Evolutionary conservation across 1,140 invertebrate genomes (phyloP).

Genomic region (Papilio polyxenes): DNA sequence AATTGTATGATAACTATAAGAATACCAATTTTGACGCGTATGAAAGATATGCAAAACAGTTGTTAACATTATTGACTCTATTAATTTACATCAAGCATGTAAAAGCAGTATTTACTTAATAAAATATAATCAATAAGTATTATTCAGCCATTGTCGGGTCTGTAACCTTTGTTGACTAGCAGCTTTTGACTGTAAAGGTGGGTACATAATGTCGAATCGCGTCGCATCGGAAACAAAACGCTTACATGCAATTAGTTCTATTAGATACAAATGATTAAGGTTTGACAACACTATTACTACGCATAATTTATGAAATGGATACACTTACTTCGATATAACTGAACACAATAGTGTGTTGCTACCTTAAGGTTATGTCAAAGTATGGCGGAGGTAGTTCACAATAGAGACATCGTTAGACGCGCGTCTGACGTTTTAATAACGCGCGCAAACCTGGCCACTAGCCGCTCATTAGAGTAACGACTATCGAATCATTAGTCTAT

Average conservation of each 20-base stretch:
- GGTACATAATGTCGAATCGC: background rate
- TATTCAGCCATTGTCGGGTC: background rate
- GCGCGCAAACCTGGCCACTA: background rate
- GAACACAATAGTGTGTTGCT: background rate
- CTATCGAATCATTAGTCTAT: slow-evolving; percentile 31
- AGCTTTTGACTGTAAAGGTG: slow-evolving; percentile 17
- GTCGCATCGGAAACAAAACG: background rate
- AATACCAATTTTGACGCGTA: slow-evolving; percentile 9
- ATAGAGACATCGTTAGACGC: slow-evolving; percentile 29
- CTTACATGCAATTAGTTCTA: background rate
- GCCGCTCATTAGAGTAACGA: slow-evolving; percentile 16
- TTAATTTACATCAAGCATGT: slow-evolving; percentile 13
- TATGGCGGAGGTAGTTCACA: background rate
- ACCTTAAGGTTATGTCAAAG: background rate
- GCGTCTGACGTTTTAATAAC: slow-evolving; percentile 27
- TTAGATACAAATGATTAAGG: background rate
- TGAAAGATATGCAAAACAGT: slow-evolving; percentile 34
- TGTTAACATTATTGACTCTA: slow-evolving; percentile 31
- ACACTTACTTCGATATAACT: background rate
- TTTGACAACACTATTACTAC: background rate
- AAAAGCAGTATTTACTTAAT: slow-evolving; percentile 14
- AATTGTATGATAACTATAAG: slow-evolving; percentile 11
- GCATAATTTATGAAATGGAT: background rate
- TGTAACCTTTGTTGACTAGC: slow-evolving; percentile 21
- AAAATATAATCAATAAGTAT: background rate